phyloP scores from a whole-genome alignment of 2,797 vertebrate genomes.

The Merluccius polli region DNA sequence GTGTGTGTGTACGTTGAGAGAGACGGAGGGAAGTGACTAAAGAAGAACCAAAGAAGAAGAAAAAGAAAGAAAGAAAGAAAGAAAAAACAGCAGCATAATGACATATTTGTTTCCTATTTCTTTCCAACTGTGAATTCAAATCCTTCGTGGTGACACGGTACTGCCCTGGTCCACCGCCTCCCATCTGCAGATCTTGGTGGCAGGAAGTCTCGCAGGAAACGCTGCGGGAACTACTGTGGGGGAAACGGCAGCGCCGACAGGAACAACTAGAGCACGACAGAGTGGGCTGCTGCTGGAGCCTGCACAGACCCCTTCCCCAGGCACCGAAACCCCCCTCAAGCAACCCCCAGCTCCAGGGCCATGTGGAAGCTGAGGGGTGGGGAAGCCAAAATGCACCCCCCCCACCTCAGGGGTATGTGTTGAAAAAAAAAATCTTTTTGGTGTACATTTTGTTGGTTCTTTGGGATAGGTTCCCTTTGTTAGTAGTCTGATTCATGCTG shows the following conservation, averaged over 20 bases:
- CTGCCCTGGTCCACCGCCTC: slow-evolving; percentile 67
- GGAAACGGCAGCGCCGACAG: slow-evolving; percentile 62
- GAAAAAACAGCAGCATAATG: slow-evolving; percentile 67
- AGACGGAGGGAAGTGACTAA: slow-evolving; percentile 54
- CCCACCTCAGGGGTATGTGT: neutral
- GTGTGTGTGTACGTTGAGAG: neutral
- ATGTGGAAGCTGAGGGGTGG: neutral
- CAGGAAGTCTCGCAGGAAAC: slow-evolving; percentile 69
- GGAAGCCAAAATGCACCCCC: neutral
- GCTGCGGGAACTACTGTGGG: slow-evolving; percentile 53
- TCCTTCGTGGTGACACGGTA: slow-evolving; percentile 69
- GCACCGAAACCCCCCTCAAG: neutral
- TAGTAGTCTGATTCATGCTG: neutral
- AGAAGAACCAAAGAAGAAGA: slow-evolving; percentile 26
- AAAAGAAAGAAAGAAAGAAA: slow-evolving; percentile 3
- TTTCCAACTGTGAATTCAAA: slow-evolving; percentile 71
- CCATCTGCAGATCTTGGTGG: slow-evolving; percentile 73
- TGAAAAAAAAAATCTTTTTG: neutral
- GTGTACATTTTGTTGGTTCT: neutral
- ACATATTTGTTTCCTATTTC: slow-evolving; percentile 70
- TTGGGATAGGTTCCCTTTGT: neutral
- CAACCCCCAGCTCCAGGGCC: neutral
- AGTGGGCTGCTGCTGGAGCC: slow-evolving; percentile 58
- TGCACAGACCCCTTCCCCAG: slow-evolving; percentile 41
- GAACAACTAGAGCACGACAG: slow-evolving; percentile 73